phyloP scores from a whole-genome alignment of 35 echinoderm and acorn worm genomes.

The Heliocidaris erythrogramma region DNA sequence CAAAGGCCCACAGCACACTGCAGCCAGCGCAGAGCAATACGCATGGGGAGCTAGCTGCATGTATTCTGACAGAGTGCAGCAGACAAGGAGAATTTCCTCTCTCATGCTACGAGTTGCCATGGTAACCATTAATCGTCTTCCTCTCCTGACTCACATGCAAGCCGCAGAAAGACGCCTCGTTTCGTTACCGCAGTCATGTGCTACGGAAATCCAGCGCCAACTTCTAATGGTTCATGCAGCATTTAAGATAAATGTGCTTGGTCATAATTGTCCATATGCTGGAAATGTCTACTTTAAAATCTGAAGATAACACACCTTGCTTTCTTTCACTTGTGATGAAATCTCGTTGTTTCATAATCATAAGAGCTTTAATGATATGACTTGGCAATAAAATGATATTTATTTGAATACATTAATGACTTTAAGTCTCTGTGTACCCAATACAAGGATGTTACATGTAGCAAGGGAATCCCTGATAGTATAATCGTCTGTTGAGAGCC shows the following conservation, averaged over 20 bases:
- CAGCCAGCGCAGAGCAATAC: background rate
- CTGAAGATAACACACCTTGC: background rate
- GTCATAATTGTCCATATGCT: background rate
- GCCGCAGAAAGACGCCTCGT: background rate
- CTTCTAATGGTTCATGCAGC: background rate
- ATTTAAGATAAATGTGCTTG: background rate
- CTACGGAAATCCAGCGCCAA: background rate
- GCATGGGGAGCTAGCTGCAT: background rate
- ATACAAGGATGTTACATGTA: too few relatives aligned
- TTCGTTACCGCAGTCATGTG: constrained; percentile 15
- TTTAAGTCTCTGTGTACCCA: too few relatives aligned
- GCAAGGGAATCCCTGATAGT: too few relatives aligned
- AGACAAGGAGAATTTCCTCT: background rate
- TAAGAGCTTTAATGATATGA: too few relatives aligned
- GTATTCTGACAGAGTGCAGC: background rate
- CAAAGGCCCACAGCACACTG: background rate
- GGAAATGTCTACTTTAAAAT: background rate
- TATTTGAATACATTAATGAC: too few relatives aligned
- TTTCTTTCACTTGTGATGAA: background rate
- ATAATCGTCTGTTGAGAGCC: too few relatives aligned
- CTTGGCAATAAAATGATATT: too few relatives aligned
- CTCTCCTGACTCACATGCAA: constrained; percentile 26
- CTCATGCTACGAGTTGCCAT: constrained; percentile 8
- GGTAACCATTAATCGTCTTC: constrained; percentile 39
- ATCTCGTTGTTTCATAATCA: too few relatives aligned